Conservation (phyloP, 64 coral and sea anemone genomes). For the Montipora foliosa region DNA sequence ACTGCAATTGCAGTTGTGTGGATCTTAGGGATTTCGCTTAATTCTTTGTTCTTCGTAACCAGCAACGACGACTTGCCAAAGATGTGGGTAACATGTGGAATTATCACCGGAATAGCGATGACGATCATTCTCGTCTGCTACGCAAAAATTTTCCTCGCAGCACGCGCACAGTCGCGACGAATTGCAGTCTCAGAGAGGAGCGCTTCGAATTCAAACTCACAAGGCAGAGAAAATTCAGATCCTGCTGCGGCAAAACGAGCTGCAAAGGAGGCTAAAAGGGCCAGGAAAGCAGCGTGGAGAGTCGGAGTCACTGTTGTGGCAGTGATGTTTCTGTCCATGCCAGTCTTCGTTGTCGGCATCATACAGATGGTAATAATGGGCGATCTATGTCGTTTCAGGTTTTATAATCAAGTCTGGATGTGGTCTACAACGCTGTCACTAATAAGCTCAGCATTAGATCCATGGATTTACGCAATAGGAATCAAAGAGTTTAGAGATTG, state of each 20-base stretch:
- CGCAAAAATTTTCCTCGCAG: slow-evolving; percentile 22
- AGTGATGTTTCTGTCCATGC: slow-evolving; percentile 36
- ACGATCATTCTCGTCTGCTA: slow-evolving; percentile 26
- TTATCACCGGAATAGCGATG: slow-evolving; percentile 21
- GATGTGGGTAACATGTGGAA: slow-evolving; percentile 43
- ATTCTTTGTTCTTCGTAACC: slow-evolving; percentile 2
- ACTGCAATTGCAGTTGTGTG: slow-evolving; percentile 8
- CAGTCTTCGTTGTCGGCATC: slow-evolving; percentile 19
- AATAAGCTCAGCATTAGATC: slow-evolving; percentile 51
- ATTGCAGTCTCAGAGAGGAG: slow-evolving; percentile 25
- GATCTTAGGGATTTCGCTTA: slow-evolving; percentile 41
- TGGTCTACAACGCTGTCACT: slow-evolving; percentile 40
- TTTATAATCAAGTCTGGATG: slow-evolving; percentile 41
- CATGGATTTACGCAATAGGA: slow-evolving; percentile 59
- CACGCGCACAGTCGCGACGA: slow-evolving; percentile 12
- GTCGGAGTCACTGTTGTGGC: slow-evolving; percentile 2
- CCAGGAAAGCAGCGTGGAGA: slow-evolving; percentile 38
- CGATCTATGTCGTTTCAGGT: slow-evolving; percentile 21
- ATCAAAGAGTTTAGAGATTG: slow-evolving; percentile 31
- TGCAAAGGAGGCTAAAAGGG: neutral
- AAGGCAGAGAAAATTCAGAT: neutral
- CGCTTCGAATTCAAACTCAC: neutral
- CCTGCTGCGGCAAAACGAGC: neutral
- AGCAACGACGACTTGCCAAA: slow-evolving; percentile 10
- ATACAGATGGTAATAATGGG: slow-evolving; percentile 14